Conservation (phyloP, 2,113 vertebrate genomes). For the Centropristis striata region DNA sequence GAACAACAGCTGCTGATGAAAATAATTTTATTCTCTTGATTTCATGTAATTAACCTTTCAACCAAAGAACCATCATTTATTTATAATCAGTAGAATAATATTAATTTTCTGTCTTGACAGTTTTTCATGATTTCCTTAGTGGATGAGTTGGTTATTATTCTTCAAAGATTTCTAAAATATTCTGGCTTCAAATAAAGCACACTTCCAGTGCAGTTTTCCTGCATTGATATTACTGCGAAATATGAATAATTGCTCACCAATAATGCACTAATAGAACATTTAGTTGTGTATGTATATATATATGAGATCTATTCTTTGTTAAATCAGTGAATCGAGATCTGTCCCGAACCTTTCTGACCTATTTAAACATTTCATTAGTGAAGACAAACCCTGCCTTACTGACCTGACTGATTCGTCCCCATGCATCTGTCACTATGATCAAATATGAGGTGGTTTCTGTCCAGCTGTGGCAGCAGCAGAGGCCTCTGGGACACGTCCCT, state of each 20-base stretch:
- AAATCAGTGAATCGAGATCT: not conserved
- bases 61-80: not conserved
- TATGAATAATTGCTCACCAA: not conserved
- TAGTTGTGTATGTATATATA: no score
- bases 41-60: not conserved
- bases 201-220: not conserved
- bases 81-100: not conserved
- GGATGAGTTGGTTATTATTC: no score
- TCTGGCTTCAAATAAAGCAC: not conserved
- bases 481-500: slow-evolving; percentile 27
- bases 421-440: slow-evolving; percentile 61
- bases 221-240: not conserved
- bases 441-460: slow-evolving; percentile 58
- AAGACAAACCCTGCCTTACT: slow-evolving; percentile 31
- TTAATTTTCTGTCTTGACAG: no score
- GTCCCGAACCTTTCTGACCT: not conserved
- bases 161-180: not conserved
- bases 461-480: slow-evolving; percentile 40
- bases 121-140: not conserved
- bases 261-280: not conserved
- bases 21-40: not conserved
- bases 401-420: slow-evolving; percentile 11
- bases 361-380: slow-evolving; percentile 5
- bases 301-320: not conserved
- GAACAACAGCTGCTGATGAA: not conserved